Percentiles rank a stretch among this genome's conserved stretches.
phyloP scores from a whole-genome alignment of 1,140 invertebrate genomes.

The Vanessa tameamea region DNA sequence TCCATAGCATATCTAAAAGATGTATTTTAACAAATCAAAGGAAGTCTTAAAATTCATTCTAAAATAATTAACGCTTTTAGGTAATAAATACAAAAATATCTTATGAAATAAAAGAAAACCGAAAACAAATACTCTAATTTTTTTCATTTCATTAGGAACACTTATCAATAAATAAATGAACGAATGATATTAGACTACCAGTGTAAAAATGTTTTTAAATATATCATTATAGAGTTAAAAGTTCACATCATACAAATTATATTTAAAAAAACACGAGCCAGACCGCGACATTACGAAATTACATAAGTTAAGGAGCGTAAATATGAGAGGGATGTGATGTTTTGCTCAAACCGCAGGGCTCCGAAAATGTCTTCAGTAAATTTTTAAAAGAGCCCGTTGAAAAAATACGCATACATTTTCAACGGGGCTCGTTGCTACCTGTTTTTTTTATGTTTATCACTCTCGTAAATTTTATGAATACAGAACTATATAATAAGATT shows the following conservation, averaged over 20 bases:
- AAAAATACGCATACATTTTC: conserved; percentile 63
- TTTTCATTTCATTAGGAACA: neutral
- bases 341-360: conserved; percentile 57
- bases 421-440: conserved; percentile 41
- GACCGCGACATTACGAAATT: conserved; percentile 45
- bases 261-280: conserved; percentile 28
- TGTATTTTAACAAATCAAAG: conserved; percentile 8
- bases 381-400: conserved; percentile 52
- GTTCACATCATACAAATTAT: neutral
- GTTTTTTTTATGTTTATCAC: conserved; percentile 47
- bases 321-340: conserved; percentile 55
- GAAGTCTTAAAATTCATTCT: neutral
- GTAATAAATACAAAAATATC: neutral
- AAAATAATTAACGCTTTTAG: neutral
- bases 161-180: neutral
- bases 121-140: neutral
- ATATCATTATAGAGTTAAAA: neutral
- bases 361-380: conserved; percentile 64
- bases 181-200: neutral
- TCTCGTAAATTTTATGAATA: conserved; percentile 52
- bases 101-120: neutral
- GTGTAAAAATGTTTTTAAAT: neutral
- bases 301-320: conserved; percentile 49
- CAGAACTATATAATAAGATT: neutral
- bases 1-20: neutral